These are phyloP conservation scores for Tenebrio molitor DNA, from an alignment of 1,140 invertebrate genomes.

Conservation along the genomic window DNA sequence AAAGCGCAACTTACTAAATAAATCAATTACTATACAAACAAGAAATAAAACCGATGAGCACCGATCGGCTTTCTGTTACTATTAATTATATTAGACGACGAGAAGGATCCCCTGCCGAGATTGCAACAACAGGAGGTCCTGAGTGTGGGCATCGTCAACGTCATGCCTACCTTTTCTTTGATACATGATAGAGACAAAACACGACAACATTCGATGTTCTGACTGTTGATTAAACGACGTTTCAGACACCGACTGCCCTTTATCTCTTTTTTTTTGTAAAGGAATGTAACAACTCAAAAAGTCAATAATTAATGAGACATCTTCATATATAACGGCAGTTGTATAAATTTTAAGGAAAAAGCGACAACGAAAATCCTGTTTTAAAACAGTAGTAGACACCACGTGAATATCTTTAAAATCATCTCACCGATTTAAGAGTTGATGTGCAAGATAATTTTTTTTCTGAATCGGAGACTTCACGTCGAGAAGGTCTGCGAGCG, in stretches of 20 bases:
- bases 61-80: conserved; percentile 41
- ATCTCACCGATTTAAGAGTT: conserved; percentile 21
- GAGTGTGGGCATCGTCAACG: conserved; percentile 46
- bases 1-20: conserved; percentile 28
- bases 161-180: conserved; percentile 41
- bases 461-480: conserved; percentile 17
- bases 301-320: conserved; percentile 24
- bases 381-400: conserved; percentile 24
- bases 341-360: not conserved
- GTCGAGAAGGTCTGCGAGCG: conserved; percentile 6
- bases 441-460: conserved; percentile 21
- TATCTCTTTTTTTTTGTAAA: conserved; percentile 18
- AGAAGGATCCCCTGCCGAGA: conserved; percentile 34
- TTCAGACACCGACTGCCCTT: conserved; percentile 23
- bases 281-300: not conserved
- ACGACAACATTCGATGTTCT: conserved; percentile 46
- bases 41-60: conserved; percentile 39
- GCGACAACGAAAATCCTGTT: not conserved
- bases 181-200: conserved; percentile 49
- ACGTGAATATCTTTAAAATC: conserved; percentile 11
- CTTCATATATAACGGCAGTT: conserved; percentile 2
- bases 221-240: conserved; percentile 43
- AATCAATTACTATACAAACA: conserved; percentile 34
- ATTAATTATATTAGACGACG: conserved; percentile 48
- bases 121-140: conserved; percentile 29